A percentile compares a stretch with the other conserved stretches of the same genome.
Conservation (phyloP, 2,888 invertebrate genomes). For the Oscheius sp. region DNA sequence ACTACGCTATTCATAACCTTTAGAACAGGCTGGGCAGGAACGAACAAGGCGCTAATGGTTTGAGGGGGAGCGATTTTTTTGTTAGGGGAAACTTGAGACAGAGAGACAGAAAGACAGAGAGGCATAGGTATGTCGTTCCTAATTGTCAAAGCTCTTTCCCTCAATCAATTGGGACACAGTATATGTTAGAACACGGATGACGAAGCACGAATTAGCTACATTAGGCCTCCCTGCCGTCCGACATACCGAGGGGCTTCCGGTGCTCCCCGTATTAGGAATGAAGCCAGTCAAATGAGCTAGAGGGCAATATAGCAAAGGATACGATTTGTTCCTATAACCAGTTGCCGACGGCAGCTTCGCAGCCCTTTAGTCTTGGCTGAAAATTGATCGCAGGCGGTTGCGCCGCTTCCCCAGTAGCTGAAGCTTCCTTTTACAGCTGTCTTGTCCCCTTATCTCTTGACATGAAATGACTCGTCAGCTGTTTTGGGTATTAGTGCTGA, state of each 20-base stretch:
- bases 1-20: conserved; percentile 19
- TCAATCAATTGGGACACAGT: conserved; percentile 23
- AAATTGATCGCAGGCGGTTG: no score
- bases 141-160: background rate
- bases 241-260: no score
- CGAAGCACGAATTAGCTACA: conserved; percentile 25
- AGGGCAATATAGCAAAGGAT: background rate
- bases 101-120: background rate
- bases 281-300: background rate
- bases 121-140: background rate
- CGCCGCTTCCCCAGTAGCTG: no score
- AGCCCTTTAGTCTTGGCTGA: no score
- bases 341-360: background rate
- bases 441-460: no score
- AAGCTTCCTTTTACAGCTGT: no score
- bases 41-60: background rate
- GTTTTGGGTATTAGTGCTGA: no score
- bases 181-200: conserved; percentile 30
- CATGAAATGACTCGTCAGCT: no score
- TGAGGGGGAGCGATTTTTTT: background rate
- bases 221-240: conserved; percentile 3
- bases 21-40: background rate
- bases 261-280: no score
- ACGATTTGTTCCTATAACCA: background rate
- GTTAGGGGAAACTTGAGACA: background rate